phyloP scores from a whole-genome alignment of 2,888 invertebrate genomes.

The Drepanosiphum platanoidis region DNA sequence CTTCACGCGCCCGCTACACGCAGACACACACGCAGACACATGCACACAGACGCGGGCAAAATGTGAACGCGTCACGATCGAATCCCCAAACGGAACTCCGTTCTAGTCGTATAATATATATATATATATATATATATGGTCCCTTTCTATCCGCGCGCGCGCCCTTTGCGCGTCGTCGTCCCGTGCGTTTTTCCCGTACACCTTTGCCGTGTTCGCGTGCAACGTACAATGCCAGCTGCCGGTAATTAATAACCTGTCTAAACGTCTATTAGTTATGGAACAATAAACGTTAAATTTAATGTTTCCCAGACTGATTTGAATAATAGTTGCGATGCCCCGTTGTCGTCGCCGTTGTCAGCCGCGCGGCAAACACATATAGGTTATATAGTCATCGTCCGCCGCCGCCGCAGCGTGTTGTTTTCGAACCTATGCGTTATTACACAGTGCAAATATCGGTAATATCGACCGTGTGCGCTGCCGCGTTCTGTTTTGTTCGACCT shows the following conservation, averaged over 20 bases:
- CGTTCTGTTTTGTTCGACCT: conserved; percentile 23
- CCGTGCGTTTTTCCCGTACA: conserved; percentile 14
- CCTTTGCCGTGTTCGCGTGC: neutral
- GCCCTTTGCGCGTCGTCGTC: conserved; percentile 11
- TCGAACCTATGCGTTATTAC: neutral
- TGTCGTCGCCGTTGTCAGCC: conserved; percentile 3
- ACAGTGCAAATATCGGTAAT: conserved; percentile 1
- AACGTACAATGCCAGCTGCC: conserved; percentile 34
- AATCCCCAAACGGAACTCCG: conserved; percentile 35
- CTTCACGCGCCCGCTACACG: neutral
- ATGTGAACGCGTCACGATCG: conserved; percentile 40
- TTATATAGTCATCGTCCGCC: neutral
- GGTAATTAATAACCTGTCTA: conserved; percentile 52
- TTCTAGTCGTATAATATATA: neutral
- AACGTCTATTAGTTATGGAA: conserved; percentile 57
- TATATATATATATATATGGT: no score
- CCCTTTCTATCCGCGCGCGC: neutral
- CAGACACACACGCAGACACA: neutral
- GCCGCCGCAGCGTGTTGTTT: neutral
- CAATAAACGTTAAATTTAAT: conserved; percentile 57
- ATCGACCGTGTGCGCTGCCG: no score
- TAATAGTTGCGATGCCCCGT: conserved; percentile 27
- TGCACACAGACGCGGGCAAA: neutral
- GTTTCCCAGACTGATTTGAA: conserved; percentile 47
- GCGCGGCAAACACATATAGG: neutral